Percentiles rank a stretch among this genome's conserved stretches.
Evolutionary conservation across 2,888 invertebrate genomes (phyloP).

Genomic region (Antitype chi): DNA sequence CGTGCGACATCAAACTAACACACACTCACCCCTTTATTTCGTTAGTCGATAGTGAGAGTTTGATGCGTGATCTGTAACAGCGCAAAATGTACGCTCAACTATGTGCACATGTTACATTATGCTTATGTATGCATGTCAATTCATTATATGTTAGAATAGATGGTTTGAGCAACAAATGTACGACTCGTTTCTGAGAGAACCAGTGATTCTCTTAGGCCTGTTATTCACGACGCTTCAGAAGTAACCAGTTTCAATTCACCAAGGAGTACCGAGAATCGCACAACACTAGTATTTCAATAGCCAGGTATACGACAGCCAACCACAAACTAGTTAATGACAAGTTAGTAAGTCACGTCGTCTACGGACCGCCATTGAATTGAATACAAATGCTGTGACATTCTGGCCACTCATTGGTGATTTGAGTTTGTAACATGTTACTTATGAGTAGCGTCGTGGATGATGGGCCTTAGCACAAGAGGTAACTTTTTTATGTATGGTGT

Average conservation of each 20-base stretch:
- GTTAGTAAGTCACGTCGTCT: background rate
- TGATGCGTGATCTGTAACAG: constrained; percentile 84
- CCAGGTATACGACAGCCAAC: background rate
- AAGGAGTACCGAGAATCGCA: too few species aligned
- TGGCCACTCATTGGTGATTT: background rate
- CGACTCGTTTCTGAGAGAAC: background rate
- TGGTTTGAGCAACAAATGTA: constrained; percentile 14
- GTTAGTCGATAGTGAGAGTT: constrained; percentile 81
- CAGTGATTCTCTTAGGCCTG: background rate
- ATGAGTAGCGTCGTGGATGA: too few species aligned
- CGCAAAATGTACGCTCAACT: constrained; percentile 72
- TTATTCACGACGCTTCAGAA: background rate
- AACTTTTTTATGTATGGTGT: background rate
- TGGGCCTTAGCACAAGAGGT: background rate
- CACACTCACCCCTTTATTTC: constrained; percentile 84
- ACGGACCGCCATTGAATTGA: too few species aligned
- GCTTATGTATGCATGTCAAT: constrained; percentile 18
- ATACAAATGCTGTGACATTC: background rate
- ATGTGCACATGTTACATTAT: constrained; percentile 35
- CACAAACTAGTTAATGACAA: background rate
- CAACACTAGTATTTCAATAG: background rate
- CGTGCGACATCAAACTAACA: constrained; percentile 80
- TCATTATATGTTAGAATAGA: background rate
- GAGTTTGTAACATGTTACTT: background rate
- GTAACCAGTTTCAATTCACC: background rate